A percentile compares a stretch with the other conserved stretches of the same genome.
phyloP scores from a whole-genome alignment of 1,140 invertebrate genomes.

The Euwallacea similis region DNA sequence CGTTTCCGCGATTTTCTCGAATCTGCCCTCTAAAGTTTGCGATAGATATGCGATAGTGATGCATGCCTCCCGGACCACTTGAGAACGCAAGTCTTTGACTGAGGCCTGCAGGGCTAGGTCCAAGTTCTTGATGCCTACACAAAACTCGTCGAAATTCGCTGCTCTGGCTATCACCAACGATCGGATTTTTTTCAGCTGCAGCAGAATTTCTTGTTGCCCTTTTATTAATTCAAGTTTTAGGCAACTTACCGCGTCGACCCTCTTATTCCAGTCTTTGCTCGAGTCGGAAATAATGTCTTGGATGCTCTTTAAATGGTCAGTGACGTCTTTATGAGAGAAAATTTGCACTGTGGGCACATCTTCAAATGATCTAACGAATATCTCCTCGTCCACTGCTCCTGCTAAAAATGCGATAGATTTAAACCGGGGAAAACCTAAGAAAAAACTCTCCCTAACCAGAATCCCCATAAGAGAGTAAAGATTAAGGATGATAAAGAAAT shows the following conservation, averaged over 20 bases:
- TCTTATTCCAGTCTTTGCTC: constrained; percentile 89
- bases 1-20: constrained; percentile 83
- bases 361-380: constrained; percentile 84
- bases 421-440: no score
- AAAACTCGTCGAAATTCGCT: constrained; percentile 80
- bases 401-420: constrained; percentile 57
- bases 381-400: constrained; percentile 86
- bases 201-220: constrained; percentile 41
- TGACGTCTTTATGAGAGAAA: constrained; percentile 81
- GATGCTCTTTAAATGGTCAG: constrained; percentile 78
- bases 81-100: constrained; percentile 86
- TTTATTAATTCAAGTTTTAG: constrained; percentile 4
- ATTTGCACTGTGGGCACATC: constrained; percentile 79
- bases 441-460: not conserved
- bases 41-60: constrained; percentile 92
- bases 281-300: constrained; percentile 76
- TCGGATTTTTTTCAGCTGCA: constrained; percentile 81
- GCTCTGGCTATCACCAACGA: constrained; percentile 80
- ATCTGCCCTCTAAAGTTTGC: constrained; percentile 77
- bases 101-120: constrained; percentile 81
- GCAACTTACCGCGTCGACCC: constrained; percentile 77
- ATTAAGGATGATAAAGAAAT: constrained; percentile 3
- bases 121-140: constrained; percentile 73
- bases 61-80: constrained; percentile 91
- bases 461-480: not conserved